Evolutionary conservation across 2,797 vertebrate genomes (phyloP), one percentile per base, ranked within the genome.

Genomic region (Huso huso): DNA sequence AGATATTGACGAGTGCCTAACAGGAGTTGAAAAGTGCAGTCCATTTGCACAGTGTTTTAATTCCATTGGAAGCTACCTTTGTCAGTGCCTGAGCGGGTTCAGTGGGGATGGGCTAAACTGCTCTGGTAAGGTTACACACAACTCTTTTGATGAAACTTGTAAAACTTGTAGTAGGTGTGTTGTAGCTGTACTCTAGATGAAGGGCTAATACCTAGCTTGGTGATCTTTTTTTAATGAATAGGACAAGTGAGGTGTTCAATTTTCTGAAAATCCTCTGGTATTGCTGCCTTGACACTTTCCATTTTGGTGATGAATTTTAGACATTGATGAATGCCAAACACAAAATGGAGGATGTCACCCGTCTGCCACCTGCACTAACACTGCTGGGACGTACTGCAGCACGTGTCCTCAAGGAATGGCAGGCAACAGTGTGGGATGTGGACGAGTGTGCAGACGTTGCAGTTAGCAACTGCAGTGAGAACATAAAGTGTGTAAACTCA

Each of bases 291-390:
- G 84, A 92, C 84, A 79, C 80, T 92, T 76, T 91, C 86, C 86
- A 80, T 92, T 92, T 91, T 91, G 89, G 65, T 76, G 88, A 87
- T 90, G 77, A 92, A 85, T 93, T 92, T 85, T 92, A 93, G 92
- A 93, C 91, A 75, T 88, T 81, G 89, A 93, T 89, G 92, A 93
- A 80, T 93, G 92, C 91, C 87, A 87, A 79, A 69, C 74, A 79
- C 81, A 85, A 82, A 89, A 89, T 55, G 88, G 89, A 88, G 84
- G 88, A 81, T 93, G 92, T 77, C 87, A 92, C 72, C 84, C 81
- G 37, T 74, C 70, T 68, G 87, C 89, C 82, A 81, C 68, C 77
- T 93, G 90, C 81, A 78, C 37, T 75, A 93, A 93, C 81, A 76
- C 68, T 0, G 83, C 78, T 49, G 92, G 91, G 70, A 80, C 81